These are phyloP conservation scores for Yponomeuta evonymella DNA, from an alignment of 2,888 invertebrate species.

Conservation along the genomic window DNA sequence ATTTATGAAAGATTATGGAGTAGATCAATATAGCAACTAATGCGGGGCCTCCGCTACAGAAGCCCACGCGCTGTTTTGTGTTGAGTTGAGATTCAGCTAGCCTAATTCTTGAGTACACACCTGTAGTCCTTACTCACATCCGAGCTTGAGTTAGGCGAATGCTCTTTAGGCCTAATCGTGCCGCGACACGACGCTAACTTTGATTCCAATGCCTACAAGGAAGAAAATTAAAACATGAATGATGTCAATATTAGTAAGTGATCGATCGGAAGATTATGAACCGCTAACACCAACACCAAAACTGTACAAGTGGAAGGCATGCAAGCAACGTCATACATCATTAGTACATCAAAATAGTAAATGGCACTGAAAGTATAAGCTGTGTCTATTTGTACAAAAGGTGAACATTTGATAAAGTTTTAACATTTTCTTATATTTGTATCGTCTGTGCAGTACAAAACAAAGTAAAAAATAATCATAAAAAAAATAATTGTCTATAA, in stretches of 20 bases:
- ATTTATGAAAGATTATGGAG: neutral
- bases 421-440: neutral
- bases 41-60: slow-evolving; percentile 18
- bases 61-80: slow-evolving; percentile 25
- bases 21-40: neutral
- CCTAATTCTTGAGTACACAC: slow-evolving; percentile 73
- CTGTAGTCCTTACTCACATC: slow-evolving; percentile 76
- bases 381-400: neutral
- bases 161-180: slow-evolving; percentile 74
- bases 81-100: slow-evolving; percentile 27
- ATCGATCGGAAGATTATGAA: slow-evolving; percentile 36
- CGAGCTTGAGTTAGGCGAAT: slow-evolving; percentile 65
- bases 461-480: slow-evolving; percentile 12
- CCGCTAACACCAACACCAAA: slow-evolving; percentile 28
- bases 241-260: slow-evolving; percentile 68
- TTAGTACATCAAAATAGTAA: neutral
- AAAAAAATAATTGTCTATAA: slow-evolving; percentile 15
- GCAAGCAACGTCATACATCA: slow-evolving; percentile 3
- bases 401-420: neutral
- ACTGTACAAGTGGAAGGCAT: slow-evolving; percentile 1
- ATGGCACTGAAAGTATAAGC: neutral
- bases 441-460: neutral
- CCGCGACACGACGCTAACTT: slow-evolving; percentile 81
- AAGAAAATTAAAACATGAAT: slow-evolving; percentile 71
- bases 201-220: slow-evolving; percentile 81